These are phyloP conservation scores for Echiichthys vipera DNA, from an alignment of 2,797 vertebrate species.

Conservation along the genomic window DNA sequence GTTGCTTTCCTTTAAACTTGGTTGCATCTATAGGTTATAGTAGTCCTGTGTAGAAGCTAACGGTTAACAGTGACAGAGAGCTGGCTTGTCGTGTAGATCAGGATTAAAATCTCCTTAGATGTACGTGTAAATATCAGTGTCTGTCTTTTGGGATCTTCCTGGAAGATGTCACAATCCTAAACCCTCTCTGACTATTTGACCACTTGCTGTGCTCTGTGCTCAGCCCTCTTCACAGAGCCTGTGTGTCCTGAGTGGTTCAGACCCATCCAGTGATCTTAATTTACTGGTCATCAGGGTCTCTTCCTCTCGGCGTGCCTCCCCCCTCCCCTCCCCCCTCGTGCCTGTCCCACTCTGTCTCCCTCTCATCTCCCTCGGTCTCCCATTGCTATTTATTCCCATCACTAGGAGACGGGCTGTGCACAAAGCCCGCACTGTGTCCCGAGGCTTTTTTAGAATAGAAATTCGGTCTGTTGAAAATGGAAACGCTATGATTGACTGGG, in stretches of 20 bases:
- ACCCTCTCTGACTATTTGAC: constrained; percentile 61
- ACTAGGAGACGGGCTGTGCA: constrained; percentile 76
- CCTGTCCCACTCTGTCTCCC: constrained; percentile 62
- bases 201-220: constrained; percentile 46
- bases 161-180: constrained; percentile 43
- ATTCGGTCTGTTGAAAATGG: constrained; percentile 76
- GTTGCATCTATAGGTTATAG: constrained; percentile 21
- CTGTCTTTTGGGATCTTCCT: constrained; percentile 29
- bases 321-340: constrained; percentile 40
- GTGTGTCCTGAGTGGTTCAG: constrained; percentile 41
- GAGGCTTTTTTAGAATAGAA: constrained; percentile 76
- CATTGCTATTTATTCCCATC: constrained; percentile 81
- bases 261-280: constrained; percentile 68
- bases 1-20: constrained; percentile 22
- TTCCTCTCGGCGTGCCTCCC: constrained; percentile 59
- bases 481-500: constrained; percentile 80
- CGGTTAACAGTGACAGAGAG: not conserved
- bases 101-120: constrained; percentile 14
- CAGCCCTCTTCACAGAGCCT: too few species aligned
- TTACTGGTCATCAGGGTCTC: constrained; percentile 80
- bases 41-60: not conserved
- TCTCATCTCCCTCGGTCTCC: constrained; percentile 66
- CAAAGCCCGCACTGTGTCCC: constrained; percentile 80
- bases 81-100: not conserved
- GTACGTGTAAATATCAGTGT: constrained; percentile 30